Percentiles rank a stretch among this genome's conserved stretches.
phyloP scores from a whole-genome alignment of 2,888 invertebrate species.

The Mesorhabditis spiculigera region DNA sequence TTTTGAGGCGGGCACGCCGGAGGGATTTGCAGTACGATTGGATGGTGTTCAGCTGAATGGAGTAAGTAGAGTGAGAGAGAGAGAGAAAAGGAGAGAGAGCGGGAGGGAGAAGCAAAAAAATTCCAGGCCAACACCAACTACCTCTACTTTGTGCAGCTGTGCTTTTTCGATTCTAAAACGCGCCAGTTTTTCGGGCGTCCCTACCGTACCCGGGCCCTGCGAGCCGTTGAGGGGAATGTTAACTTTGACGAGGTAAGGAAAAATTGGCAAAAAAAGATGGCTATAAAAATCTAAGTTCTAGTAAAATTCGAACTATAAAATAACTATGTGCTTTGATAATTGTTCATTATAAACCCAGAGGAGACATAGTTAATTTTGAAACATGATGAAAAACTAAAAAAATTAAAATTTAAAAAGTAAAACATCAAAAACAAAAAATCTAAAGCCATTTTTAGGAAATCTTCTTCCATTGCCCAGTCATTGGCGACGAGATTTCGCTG shows the following conservation, averaged over 20 bases:
- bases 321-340: too few relatives aligned
- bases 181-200: neutral
- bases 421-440: neutral
- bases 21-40: neutral
- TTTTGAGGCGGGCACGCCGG: slow-evolving; percentile 2
- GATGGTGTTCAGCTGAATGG: slow-evolving; percentile 1
- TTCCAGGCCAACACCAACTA: neutral
- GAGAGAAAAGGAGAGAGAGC: too few relatives aligned
- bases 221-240: neutral
- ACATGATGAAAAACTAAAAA: neutral
- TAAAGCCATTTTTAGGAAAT: slow-evolving; percentile 25
- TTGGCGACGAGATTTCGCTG: slow-evolving; percentile 33
- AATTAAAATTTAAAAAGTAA: neutral
- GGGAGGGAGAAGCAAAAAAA: too few relatives aligned
- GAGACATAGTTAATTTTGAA: neutral
- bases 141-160: neutral
- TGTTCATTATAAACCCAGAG: too few relatives aligned
- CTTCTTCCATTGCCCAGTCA: slow-evolving; percentile 42
- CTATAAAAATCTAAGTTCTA: neutral
- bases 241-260: neutral
- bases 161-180: neutral
- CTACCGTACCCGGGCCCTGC: neutral
- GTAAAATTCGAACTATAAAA: too few relatives aligned
- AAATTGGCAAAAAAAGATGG: neutral
- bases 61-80: too few relatives aligned